Percentiles rank a stretch among this genome's conserved stretches.
phyloP scores from a whole-genome alignment of 2,113 vertebrate species.

The Anas platyrhynchos region DNA sequence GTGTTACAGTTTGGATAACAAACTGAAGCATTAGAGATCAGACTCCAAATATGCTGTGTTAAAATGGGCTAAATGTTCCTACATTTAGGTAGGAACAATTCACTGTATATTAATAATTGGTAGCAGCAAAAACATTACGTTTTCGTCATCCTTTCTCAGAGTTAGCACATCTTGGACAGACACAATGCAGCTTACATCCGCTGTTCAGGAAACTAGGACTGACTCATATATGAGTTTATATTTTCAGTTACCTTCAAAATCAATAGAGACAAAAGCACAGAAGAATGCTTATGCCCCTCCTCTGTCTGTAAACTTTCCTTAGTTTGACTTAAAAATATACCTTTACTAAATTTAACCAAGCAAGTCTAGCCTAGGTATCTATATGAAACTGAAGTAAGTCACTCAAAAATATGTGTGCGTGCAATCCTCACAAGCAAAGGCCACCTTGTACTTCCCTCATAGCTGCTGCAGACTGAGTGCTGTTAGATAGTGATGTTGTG shows the following conservation, averaged over 20 bases:
- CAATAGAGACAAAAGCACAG: not conserved
- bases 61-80: not conserved
- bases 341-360: not conserved
- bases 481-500: fast-evolving
- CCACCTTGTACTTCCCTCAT: not conserved
- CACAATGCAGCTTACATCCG: not conserved
- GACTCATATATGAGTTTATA: not conserved
- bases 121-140: not conserved
- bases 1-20: not conserved
- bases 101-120: not conserved
- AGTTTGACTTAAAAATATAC: not conserved
- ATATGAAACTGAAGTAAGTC: not conserved
- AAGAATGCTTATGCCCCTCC: not conserved
- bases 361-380: not conserved
- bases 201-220: not conserved
- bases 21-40: not conserved
- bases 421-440: not conserved
- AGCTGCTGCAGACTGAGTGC: not conserved
- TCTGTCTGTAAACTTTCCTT: not conserved
- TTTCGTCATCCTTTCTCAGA: not conserved
- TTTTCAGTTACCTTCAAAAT: not conserved
- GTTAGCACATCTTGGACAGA: not conserved
- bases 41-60: not conserved
- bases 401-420: not conserved
- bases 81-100: not conserved